Evolutionary conservation across 2,113 vertebrate genomes (phyloP).

Genomic region (Catharus bicknelli): DNA sequence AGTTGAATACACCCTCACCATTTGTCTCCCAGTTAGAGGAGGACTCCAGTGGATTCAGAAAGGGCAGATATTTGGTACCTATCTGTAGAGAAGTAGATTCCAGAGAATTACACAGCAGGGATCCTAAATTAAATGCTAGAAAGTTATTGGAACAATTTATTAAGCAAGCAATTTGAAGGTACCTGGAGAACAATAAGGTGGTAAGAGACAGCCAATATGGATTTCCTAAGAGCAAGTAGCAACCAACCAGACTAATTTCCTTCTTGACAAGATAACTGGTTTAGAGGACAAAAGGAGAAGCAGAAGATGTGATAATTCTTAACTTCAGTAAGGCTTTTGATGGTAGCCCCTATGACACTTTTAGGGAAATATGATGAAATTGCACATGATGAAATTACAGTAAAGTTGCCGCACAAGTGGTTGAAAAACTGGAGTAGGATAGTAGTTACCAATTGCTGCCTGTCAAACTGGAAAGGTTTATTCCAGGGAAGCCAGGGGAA

Average conservation of each 20-base stretch:
- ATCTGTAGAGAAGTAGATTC: background rate
- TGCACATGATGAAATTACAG: background rate
- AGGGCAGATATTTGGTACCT: background rate
- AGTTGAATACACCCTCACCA: background rate
- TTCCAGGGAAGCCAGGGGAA: no score
- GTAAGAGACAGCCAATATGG: background rate
- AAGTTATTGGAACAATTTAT: conserved; percentile 27
- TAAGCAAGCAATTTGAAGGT: conserved; percentile 17
- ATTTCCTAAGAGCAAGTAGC: background rate
- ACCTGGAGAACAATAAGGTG: background rate
- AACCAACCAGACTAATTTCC: conserved; percentile 3
- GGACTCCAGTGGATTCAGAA: background rate
- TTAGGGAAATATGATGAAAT: background rate
- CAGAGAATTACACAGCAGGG: background rate
- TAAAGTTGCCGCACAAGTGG: background rate
- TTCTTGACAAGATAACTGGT: background rate
- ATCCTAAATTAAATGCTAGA: background rate
- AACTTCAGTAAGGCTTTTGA: background rate
- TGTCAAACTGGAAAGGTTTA: background rate
- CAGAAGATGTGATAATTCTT: background rate
- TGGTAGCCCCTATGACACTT: background rate
- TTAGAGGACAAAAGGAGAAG: background rate
- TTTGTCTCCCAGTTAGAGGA: background rate
- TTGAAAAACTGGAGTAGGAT: background rate
- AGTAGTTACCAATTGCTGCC: background rate